Evolutionary conservation across 2,113 vertebrate species (phyloP), one percentile per base, ranked within the genome.

Genomic region (Pantherophis guttatus): DNA sequence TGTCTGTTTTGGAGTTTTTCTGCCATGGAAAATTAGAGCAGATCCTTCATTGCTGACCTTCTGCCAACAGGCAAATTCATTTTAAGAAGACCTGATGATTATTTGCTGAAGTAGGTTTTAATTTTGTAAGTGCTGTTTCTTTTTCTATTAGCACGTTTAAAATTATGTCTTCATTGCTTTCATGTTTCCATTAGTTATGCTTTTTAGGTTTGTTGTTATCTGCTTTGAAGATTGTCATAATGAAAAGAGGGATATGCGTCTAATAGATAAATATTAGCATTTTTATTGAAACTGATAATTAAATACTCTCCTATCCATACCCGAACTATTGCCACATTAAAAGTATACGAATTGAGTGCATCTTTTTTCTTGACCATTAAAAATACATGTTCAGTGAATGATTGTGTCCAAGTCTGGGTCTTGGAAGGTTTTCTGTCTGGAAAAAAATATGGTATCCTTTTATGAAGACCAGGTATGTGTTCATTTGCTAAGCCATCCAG

Each of bases 401-500:
- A 88, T 94, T 96, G 95, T 96, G 94, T 96, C 94, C 90, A 96
- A 96, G 97, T 94, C 96, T 98, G 97, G 94, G 96, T 98, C 93
- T 13, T 94, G 96, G 97, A 96, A 97, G 97, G 95, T 95, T 98
- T 97, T 96, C 97, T 97, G 44, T 96, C 94, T 97, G 96, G 97
- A 97, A 98, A 98, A 98, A 96, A 97, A 94, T 96, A 81, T 21
- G 96, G 97, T 97, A 81, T 87, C 75, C 24, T 90, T 97, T 97
- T 96, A 95, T 96, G 1, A 96, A 96, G 96, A 96, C 97, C 97
- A 98, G 97, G 97, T 97, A 97, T 96, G 96, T 97, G 96, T 97
- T 97, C 97, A 96, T 96, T 96, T 94, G 94, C 96, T 95, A 96
- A 97, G 96, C 97, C 96, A 93, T 96, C 97, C 95, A 62, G 97